Conservation (phyloP, 2,888 invertebrate genomes). For the Amitus sp. region DNA sequence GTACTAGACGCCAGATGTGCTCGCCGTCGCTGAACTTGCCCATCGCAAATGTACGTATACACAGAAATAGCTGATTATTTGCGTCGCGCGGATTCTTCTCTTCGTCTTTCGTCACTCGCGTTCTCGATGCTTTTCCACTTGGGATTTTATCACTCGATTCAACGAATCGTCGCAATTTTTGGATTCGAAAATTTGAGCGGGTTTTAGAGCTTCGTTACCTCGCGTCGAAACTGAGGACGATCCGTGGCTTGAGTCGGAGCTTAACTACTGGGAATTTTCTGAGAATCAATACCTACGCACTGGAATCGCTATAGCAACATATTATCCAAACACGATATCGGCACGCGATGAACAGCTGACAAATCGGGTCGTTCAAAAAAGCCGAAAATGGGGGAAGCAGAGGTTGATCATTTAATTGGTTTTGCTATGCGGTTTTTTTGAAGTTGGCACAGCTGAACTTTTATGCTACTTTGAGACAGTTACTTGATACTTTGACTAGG, state of each 20-base stretch:
- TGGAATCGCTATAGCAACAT: conserved; percentile 60
- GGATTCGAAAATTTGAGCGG: too few species aligned
- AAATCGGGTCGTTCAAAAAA: conserved; percentile 3
- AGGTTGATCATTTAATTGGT: too few species aligned
- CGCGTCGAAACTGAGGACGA: conserved; percentile 21
- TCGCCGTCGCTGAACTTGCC: conserved; percentile 34
- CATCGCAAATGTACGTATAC: conserved; percentile 9
- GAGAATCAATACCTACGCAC: conserved; percentile 40
- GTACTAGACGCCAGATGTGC: conserved; percentile 39
- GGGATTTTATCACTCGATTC: too few species aligned
- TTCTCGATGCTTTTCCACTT: not conserved
- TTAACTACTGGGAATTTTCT: conserved; percentile 30
- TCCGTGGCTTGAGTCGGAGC: conserved; percentile 21
- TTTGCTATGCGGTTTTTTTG: too few species aligned
- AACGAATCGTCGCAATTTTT: too few species aligned
- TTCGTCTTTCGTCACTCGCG: conserved; percentile 7
- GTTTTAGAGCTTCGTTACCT: too few species aligned
- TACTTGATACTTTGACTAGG: too few species aligned
- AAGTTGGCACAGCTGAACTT: too few species aligned
- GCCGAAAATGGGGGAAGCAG: not conserved
- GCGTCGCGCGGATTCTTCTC: not conserved
- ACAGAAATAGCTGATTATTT: conserved; percentile 1
- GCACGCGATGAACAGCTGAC: conserved; percentile 36
- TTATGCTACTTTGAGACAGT: too few species aligned
- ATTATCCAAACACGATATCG: conserved; percentile 52